Evolutionary conservation across 2,888 invertebrate species (phyloP), one percentile per base, ranked within the genome.

Genomic region (Drosophila falleni): DNA sequence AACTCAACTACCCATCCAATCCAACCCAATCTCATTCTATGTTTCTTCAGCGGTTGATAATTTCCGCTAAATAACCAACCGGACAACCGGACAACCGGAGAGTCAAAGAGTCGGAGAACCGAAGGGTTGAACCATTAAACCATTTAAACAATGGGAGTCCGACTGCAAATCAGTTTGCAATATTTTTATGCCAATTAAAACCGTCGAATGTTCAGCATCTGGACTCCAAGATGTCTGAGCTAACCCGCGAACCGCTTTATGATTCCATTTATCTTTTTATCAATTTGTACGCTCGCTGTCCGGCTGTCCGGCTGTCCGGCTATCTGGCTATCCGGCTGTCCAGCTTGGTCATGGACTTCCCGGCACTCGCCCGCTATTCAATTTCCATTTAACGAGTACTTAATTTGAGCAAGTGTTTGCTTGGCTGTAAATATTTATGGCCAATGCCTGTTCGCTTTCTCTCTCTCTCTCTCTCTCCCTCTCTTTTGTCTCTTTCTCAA

Each of bases 361-460:
- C 53, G 33, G 47, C 33, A 51, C 44, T 68, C 59, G 49, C 58
- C 59, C 59, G 78, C 77, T 74, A 87, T 87, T 82, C 86, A 81
- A 83, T 87, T 82, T 81, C 74, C 70, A 77, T 89, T 87, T 89
- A 81, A 86, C 88, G 83, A 88, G 86, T 89, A 85, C 87, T 89
- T 87, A 87, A 87, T 87, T 87, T 80, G 73, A 76, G 80, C 88
- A 87, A 89, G 87, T 88, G 86, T 87, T 89, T 85, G 85, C 78
- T 85, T 77, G 81, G 87, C 75, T 87, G 86, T 87, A 89, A 87
- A 89, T 89, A 85, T 87, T 87, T 89, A 87, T 87, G 73, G 72
- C 74, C 70, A 56, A 70, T 66, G 70, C 64, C 47, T 35, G 58
- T 46, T 61, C 56, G 66, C 51, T 64, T 35, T 62, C 61, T 55